Base-by-base conservation (phyloP, 1,140 invertebrate genomes). In the Globodera ellingtonae region DNA sequence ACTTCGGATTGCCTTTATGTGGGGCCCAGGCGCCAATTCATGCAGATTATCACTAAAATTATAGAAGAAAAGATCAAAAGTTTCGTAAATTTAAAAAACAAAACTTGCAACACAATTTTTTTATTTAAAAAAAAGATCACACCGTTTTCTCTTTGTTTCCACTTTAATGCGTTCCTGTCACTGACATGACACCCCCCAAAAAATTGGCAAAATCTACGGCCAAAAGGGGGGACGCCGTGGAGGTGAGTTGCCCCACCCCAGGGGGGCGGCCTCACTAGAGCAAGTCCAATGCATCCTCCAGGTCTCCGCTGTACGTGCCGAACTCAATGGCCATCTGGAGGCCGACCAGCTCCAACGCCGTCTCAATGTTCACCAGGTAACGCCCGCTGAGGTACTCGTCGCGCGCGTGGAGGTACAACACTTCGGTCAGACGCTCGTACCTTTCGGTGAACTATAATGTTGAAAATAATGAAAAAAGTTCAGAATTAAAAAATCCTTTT, bases 381-480 rank as follows among this genome's bases (percentile, higher is more conserved):
- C 83, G 56, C n/a, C 84, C 84, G 80, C 65, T 74, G 24, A 85
- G 50, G 70, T 84, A 86, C 69, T 84, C 69, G 44, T 86, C 85
- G 35, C 79, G 78, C 15, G 85, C 84, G 79, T 85, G 79, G 24
- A 86, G 69, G 79, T 86, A 85, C 6, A 85, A 67, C 35, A 85
- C 75, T 70, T 85, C 81, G n/a, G 83, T 59, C 70, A 86, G 56
- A 35, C 73, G 65, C 35, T 84, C 78, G 67, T 84, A 81, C 50
- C 83, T 47, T 59, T 86, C 66, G 13, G 56, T 47, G 52, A 80
- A 85, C 84, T 85, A 56, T 0, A 35, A 35, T 2, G 1, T 35
- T 35, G 35, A 35, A 35, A 35, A 35, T 35, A 35, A 35, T 35
- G 35, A 35, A 35, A 35, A 35, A 35, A 35, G 35, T 35, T 47